phyloP scores from a whole-genome alignment of 2,797 vertebrate species.

The Sarcoramphus papa region DNA sequence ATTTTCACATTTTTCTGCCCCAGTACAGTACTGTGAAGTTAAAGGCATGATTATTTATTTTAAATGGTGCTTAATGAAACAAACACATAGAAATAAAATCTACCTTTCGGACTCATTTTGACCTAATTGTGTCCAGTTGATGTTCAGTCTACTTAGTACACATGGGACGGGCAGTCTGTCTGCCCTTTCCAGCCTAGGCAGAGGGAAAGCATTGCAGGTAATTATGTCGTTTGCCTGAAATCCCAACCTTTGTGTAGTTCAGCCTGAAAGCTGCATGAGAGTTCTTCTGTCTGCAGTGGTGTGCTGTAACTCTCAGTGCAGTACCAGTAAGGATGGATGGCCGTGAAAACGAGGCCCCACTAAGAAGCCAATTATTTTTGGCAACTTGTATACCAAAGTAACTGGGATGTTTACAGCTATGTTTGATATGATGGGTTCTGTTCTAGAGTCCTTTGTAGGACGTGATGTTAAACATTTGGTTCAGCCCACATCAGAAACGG shows the following conservation, averaged over 20 bases:
- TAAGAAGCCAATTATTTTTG: background rate
- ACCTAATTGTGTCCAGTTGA: background rate
- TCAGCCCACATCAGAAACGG: background rate
- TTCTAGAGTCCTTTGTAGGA: background rate
- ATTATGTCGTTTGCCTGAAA: background rate
- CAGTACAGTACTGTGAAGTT: background rate
- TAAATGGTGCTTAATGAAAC: background rate
- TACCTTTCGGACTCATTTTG: background rate
- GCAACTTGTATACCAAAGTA: background rate
- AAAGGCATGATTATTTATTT: background rate
- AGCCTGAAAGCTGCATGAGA: background rate
- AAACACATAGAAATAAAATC: background rate
- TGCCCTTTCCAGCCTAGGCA: background rate
- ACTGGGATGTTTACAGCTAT: background rate
- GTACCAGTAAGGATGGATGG: background rate
- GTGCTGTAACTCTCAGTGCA: background rate
- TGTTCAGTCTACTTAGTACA: background rate
- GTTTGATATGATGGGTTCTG: background rate
- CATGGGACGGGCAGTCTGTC: background rate
- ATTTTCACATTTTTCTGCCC: background rate
- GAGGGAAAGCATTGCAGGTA: background rate
- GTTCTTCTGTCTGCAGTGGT: background rate
- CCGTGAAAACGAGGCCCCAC: background rate
- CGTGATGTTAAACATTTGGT: background rate
- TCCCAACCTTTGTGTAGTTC: background rate